Conservation (phyloP, 2,113 vertebrate genomes). For the Actinemys pallida region DNA sequence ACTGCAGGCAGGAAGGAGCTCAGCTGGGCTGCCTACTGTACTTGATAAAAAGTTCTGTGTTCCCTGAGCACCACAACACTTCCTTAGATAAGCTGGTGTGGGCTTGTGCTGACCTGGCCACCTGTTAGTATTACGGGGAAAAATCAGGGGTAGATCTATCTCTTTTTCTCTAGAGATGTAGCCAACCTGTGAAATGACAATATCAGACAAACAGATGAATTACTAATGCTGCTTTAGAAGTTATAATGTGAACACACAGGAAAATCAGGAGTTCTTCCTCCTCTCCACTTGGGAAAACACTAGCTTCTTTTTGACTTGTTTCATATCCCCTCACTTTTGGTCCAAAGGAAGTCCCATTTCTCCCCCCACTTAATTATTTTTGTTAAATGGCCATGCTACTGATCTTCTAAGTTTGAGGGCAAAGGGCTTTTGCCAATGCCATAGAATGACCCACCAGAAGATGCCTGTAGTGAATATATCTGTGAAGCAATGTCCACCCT, state of each 20-base stretch:
- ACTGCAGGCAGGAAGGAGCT: background rate
- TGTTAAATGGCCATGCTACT: background rate
- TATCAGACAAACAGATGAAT: background rate
- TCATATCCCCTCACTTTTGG: background rate
- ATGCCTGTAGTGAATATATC: background rate
- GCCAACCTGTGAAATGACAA: background rate
- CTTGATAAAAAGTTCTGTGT: background rate
- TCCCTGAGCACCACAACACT: background rate
- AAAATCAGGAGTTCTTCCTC: background rate
- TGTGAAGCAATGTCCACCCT: background rate
- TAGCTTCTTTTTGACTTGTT: background rate
- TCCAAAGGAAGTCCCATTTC: background rate
- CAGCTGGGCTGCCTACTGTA: background rate
- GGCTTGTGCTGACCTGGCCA: background rate
- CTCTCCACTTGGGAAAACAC: background rate
- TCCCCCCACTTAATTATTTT: background rate
- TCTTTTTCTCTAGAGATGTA: background rate
- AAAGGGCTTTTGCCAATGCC: background rate
- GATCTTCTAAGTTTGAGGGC: background rate
- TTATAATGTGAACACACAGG: background rate
- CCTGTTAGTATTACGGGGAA: background rate
- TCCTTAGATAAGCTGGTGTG: background rate
- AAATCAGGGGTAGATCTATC: no score
- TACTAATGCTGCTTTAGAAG: slow-evolving; percentile 10
- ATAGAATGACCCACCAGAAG: background rate